Base-by-base conservation (phyloP, 2,888 invertebrate species). In the Prenolepis imparis region DNA sequence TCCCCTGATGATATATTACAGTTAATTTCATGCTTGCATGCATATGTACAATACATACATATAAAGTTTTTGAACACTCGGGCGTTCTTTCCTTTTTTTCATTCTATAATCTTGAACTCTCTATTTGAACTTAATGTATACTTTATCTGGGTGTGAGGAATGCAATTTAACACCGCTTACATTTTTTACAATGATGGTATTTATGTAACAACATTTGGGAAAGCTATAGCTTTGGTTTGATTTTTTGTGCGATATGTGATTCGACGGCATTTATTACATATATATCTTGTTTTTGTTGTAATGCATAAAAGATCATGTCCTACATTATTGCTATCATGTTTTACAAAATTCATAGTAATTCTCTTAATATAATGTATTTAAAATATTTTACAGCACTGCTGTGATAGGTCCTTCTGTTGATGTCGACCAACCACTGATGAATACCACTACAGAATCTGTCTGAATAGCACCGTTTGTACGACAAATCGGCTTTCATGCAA, bases 391-490 rank as follows among this genome's bases (percentile, higher is more conserved):
- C 87, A 94, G 94, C 93, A 94, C 94, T 92, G 94, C 94, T 93
- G 92, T 94, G 91, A 90, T 94, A 94, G 93, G 94, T 89, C 92
- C 93, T 86, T 89, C 93, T 80, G 89, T 93, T 85, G 94, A 94
- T 64, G 93, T 91, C 82, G 93, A 92, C 84, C 91, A 94, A 87
- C 94, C 94, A 32, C 89, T 94, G 87, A 92, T 94, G 92, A 91
- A 93, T 86, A 89, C 91, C 41, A 84, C n/a, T n/a, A n/a, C 90
- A 70, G 90, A 93, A 90, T 80, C 90, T 84, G 91, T 92, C 85
- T 93, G 85, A 92, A 78, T 83, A 82, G 24, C 80, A 83, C 15
- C 57, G 18, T 55, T 68, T 4, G 18, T 21, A 72, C 18, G 21
- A 64, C 15, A 77, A 67, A 55, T 67, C 2, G n/a, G 28, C 21